Base-by-base conservation (phyloP, 2,888 invertebrate species). In the Mythimna albipuncta region DNA sequence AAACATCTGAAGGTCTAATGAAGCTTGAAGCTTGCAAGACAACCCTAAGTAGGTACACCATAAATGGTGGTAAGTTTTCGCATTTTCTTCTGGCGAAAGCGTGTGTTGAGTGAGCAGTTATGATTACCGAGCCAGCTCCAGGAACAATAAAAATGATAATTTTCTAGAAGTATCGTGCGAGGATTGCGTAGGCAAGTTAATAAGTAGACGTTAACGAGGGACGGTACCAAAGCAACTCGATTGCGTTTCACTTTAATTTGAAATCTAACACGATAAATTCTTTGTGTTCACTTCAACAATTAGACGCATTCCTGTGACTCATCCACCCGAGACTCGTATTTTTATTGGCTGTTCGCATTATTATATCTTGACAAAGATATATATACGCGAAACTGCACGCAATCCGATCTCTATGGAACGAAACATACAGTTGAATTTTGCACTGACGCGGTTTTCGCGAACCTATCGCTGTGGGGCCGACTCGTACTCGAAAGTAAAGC, bases 221-320 rank as follows among this genome's bases (percentile, higher is more conserved):
- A 70, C 75, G 77, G 78, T 85, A 86, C 82, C 75, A 83, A 78
- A 73, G 85, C 82, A 78, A 87, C 85, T 87, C 83, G 88, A 90
- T 89, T 89, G 88, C 84, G 87, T 91, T 93, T 94, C 91, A 89
- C 91, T 91, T 88, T 90, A 92, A 93, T 91, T 92, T 91, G 93
- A 93, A 94, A 94, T 93, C 89, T 91, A 92, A 93, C 92, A 91
- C 92, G 91, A 92, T 89, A 88, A 87, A 91, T 92, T 90, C 90
- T 91, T 93, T 90, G 90, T 92, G 89, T 91, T 91, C 92, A 91
- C 91, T 90, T 90, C 90, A 89, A 93, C 90, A 94, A 94, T 95
- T 94, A 95, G 93, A 92, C 90, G 91, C 94, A 94, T 95, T 94
- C 94, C 93, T 90, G 90, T 94, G 95, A 95, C 86, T 94, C 95